Base-by-base conservation (phyloP, 2,888 invertebrate species). In the Aethes cnicana region DNA sequence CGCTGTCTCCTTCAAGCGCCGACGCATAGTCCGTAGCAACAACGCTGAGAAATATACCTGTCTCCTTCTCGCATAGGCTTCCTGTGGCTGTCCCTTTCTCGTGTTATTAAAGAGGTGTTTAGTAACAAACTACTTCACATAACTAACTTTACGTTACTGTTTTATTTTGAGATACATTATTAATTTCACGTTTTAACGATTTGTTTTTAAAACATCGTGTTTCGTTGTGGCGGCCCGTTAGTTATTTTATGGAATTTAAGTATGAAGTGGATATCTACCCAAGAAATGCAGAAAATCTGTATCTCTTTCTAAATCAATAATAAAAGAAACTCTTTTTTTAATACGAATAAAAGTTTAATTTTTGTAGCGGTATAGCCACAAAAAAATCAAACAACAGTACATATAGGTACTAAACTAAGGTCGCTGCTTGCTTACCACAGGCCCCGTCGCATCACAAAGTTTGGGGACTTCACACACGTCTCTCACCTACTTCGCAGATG, bases 181-280 rank as follows among this genome's bases (percentile, higher is more conserved):
- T 50, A 25, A 46, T 44, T 52, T 43, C 16, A 46, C 26, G 16
- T 37, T 46, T 52, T 46, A 52, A 52, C 52, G 52, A 46, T 52
- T 52, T 52, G 52, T 52, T 52, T 46, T 46, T 50, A 25, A 39
- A 44, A 46, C 44, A 50, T 50, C 46, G 44, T 52, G 44, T 44
- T 52, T 39, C 16, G 16, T 23, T 8, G 35, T 49, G 21, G 33
- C 6, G 20, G 8, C 5, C 2, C 17, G n/a, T 36, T 37, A 32
- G 7, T 4, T 32, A 23, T 32, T 21, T 43, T 43, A 32, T 23
- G 32, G n/a, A n/a, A n/a, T n/a, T n/a, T n/a, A n/a, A n/a, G n/a
- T n/a, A n/a, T n/a, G n/a, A n/a, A n/a, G n/a, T n/a, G n/a, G n/a
- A n/a, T n/a, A n/a, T n/a, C n/a, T n/a, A n/a, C n/a, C n/a, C n/a